A percentile compares a stretch with the other conserved stretches of the same genome.
Evolutionary conservation across 2,888 invertebrate genomes (phyloP).

Genomic region (Apotomis betuletana): DNA sequence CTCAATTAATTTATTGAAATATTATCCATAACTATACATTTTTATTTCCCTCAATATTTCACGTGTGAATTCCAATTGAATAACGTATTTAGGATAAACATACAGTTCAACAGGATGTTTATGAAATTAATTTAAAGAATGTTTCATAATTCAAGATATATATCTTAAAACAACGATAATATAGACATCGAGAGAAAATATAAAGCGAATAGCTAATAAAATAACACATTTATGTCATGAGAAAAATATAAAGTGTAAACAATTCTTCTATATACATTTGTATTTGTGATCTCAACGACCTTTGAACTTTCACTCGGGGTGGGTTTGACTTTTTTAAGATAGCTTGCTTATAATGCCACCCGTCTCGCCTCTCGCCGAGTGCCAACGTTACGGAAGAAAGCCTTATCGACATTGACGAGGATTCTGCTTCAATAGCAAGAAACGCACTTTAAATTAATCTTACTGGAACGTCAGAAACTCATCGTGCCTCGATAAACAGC

Average conservation of each 20-base stretch:
- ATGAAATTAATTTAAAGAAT: too few species aligned
- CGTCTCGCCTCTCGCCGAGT: background rate
- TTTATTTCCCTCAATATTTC: too few species aligned
- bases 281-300: slow-evolving; percentile 22
- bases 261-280: background rate
- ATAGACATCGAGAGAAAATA: too few species aligned
- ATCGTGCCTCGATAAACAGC: background rate
- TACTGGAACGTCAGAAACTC: background rate
- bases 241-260: background rate
- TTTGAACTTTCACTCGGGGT: slow-evolving; percentile 31
- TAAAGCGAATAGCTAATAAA: background rate
- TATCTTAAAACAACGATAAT: too few species aligned
- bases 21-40: too few species aligned
- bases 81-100: too few species aligned
- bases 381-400: slow-evolving; percentile 16
- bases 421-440: background rate
- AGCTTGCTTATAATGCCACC: background rate
- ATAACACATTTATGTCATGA: background rate
- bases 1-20: too few species aligned
- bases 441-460: slow-evolving; percentile 1
- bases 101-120: too few species aligned
- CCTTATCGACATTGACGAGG: slow-evolving; percentile 26
- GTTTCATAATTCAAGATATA: too few species aligned
- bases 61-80: too few species aligned
- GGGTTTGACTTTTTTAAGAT: background rate